These are phyloP conservation scores for Lepidochitona cinerea DNA, from an alignment of 2,888 invertebrate genomes.

Conservation along the genomic window DNA sequence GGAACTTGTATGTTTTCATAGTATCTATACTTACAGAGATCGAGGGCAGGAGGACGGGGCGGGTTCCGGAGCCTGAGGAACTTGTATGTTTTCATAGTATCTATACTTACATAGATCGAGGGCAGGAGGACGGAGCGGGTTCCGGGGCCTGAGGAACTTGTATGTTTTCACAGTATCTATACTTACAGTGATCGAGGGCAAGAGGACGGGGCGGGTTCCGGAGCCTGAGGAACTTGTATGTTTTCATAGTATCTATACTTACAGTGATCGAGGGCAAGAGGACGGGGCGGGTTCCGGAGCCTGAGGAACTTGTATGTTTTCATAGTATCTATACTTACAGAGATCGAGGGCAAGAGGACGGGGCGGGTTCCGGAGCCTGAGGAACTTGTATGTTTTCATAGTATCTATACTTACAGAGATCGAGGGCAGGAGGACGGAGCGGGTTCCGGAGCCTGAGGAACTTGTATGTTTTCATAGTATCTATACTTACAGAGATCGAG, in stretches of 20 bases:
- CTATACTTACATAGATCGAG: not conserved
- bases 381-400: too few species aligned
- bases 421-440: not conserved
- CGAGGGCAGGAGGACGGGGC: not conserved
- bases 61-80: not conserved
- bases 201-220: not conserved
- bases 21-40: not conserved
- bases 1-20: too few species aligned
- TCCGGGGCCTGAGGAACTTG: not conserved
- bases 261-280: not conserved
- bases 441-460: not conserved
- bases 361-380: not conserved
- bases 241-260: too few species aligned
- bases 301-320: conserved; percentile 1
- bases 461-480: too few species aligned
- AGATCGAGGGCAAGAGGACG: not conserved
- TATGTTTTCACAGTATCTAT: too few species aligned
- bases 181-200: not conserved
- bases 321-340: too few species aligned
- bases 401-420: not conserved
- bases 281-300: not conserved
- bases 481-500: too few species aligned
- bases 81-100: too few species aligned
- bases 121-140: not conserved
- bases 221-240: not conserved